Evolutionary conservation across 2,797 vertebrate genomes (phyloP).

Genomic region (Apodemus agrarius): DNA sequence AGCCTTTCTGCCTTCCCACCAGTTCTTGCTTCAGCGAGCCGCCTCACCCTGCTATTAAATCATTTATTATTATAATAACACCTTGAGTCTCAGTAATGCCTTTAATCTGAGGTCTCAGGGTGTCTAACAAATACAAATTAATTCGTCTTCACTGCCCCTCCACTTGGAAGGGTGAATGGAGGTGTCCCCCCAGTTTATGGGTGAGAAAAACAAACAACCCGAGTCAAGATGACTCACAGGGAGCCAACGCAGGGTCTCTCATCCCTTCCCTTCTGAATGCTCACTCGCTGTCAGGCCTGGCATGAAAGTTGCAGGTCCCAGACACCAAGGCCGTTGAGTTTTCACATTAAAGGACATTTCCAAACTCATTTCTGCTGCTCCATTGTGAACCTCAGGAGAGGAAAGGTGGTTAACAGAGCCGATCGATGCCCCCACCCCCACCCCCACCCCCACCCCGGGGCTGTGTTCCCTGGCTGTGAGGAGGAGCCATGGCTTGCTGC

Average conservation of each 20-base stretch:
- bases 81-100: constrained; percentile 61
- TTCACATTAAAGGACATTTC: constrained; percentile 78
- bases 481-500: neutral
- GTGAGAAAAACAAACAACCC: constrained; percentile 67
- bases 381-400: constrained; percentile 68
- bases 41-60: constrained; percentile 73
- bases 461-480: neutral
- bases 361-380: constrained; percentile 78
- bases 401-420: neutral
- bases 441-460: neutral
- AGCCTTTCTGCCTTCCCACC: neutral
- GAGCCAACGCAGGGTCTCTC: constrained; percentile 11
- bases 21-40: neutral
- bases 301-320: constrained; percentile 72
- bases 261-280: constrained; percentile 28
- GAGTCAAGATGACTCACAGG: constrained; percentile 63
- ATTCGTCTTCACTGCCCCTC: constrained; percentile 52
- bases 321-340: constrained; percentile 73
- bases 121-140: constrained; percentile 66
- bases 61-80: constrained; percentile 78
- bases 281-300: constrained; percentile 48
- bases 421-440: neutral
- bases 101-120: constrained; percentile 77
- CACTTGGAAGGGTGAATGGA: constrained; percentile 18
- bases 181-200: constrained; percentile 48